Conservation (phyloP, 1,140 invertebrate species). For the Plodia interpunctella region DNA sequence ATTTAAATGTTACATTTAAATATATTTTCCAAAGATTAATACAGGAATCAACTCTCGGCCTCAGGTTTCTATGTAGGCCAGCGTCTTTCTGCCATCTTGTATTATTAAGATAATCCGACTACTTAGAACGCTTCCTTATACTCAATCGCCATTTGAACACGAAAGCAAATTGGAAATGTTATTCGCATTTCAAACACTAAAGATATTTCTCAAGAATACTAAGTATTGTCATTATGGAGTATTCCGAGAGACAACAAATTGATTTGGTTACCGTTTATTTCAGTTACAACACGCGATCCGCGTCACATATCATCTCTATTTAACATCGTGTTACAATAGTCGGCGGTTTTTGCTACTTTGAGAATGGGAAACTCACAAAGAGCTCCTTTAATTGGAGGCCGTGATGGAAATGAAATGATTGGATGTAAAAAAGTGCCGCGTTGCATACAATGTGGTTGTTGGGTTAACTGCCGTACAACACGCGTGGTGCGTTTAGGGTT, state of each 20-base stretch:
- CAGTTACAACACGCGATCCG: background rate
- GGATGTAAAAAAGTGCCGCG: conserved; percentile 35
- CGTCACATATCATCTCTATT: conserved; percentile 14
- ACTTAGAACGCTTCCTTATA: too few species aligned
- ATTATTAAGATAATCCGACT: too few species aligned
- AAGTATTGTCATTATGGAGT: background rate
- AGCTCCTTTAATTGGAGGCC: conserved; percentile 41
- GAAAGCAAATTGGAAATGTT: too few species aligned
- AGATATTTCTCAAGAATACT: background rate
- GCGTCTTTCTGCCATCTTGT: too few species aligned
- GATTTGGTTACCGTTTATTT: conserved; percentile 1
- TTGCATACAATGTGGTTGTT: conserved; percentile 39
- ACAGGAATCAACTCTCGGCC: too few species aligned
- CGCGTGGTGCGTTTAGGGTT: conserved; percentile 1
- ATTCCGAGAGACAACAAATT: background rate
- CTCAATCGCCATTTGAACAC: too few species aligned
- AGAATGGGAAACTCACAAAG: conserved; percentile 46
- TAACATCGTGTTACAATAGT: conserved; percentile 40
- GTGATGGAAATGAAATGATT: conserved; percentile 34
- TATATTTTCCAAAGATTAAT: too few species aligned
- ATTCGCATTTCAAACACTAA: too few species aligned
- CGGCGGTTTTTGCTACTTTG: conserved; percentile 44
- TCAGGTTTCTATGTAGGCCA: too few species aligned
- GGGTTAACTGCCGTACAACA: conserved; percentile 17
- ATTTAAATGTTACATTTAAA: too few species aligned